Conservation (phyloP, 2,113 vertebrate species). For the Hyperoodon ampullatus region DNA sequence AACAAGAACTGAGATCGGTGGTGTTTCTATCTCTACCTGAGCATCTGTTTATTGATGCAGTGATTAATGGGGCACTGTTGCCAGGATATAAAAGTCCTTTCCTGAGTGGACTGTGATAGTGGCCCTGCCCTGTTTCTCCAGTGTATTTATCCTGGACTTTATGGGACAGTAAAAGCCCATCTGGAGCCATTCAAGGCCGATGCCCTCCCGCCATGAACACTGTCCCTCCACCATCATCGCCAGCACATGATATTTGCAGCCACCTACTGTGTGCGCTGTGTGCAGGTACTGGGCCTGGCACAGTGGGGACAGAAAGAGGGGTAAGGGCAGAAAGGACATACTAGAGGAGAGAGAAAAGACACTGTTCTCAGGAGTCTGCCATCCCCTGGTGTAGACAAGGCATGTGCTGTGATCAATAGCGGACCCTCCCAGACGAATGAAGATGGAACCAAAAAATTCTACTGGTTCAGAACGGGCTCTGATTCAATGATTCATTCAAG, state of each 20-base stretch:
- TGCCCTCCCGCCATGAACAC: accelerated
- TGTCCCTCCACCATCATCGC: accelerated
- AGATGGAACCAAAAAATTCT: accelerated
- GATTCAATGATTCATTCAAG: not conserved
- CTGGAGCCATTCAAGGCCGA: no score
- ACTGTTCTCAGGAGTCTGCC: not conserved
- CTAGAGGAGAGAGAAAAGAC: not conserved
- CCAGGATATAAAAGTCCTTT: not conserved
- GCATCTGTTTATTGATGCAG: not conserved
- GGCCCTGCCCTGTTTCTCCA: accelerated
- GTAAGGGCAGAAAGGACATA: not conserved
- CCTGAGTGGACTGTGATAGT: accelerated
- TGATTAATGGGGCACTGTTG: accelerated
- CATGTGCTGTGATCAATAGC: accelerated
- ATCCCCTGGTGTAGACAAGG: not conserved
- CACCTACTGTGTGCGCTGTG: accelerated
- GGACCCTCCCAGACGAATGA: accelerated
- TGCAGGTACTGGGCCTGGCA: accelerated
- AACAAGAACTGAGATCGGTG: accelerated
- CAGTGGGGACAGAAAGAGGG: not conserved
- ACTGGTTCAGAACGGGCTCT: accelerated
- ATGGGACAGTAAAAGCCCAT: accelerated
- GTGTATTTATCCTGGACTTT: accelerated
- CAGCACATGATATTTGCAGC: accelerated
- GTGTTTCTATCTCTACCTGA: not conserved